Evolutionary conservation across 2,113 vertebrate genomes (phyloP).

Genomic region (Sinocyclocheilus maitianheensis): DNA sequence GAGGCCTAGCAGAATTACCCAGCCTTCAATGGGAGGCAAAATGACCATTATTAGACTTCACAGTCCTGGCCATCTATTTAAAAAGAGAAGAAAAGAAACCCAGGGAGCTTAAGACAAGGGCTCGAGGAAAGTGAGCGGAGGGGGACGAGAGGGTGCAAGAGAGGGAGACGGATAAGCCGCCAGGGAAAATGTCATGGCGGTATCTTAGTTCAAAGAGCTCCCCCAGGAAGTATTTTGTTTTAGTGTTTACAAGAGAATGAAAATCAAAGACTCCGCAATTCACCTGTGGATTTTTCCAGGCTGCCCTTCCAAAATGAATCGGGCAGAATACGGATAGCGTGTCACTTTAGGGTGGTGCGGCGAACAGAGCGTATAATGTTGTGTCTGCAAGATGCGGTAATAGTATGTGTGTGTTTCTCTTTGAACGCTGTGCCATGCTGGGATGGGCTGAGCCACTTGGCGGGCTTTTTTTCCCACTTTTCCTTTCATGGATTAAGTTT

Average conservation of each 20-base stretch:
- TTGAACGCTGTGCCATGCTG: slow-evolving; percentile 35
- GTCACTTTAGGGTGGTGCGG: neutral
- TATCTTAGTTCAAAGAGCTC: slow-evolving; percentile 21
- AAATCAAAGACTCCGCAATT: slow-evolving; percentile 16
- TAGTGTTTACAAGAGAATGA: slow-evolving; percentile 25
- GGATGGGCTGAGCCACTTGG: slow-evolving; percentile 26
- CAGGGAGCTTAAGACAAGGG: slow-evolving; percentile 37
- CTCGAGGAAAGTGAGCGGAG: slow-evolving; percentile 41
- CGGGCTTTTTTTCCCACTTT: slow-evolving; percentile 33
- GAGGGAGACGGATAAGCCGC: slow-evolving; percentile 15
- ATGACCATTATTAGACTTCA: slow-evolving; percentile 79
- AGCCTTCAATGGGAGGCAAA: slow-evolving; percentile 75
- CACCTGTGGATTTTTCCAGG: slow-evolving; percentile 22
- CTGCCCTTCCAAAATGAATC: neutral
- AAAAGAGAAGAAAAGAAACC: slow-evolving; percentile 64
- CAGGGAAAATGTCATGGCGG: slow-evolving; percentile 25
- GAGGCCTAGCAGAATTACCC: slow-evolving; percentile 79
- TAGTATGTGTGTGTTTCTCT: slow-evolving; percentile 40
- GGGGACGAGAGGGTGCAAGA: neutral
- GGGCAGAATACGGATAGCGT: neutral
- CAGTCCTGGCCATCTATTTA: slow-evolving; percentile 75
- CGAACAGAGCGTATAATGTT: slow-evolving; percentile 33
- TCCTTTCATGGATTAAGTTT: slow-evolving; percentile 42
- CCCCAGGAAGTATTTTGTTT: slow-evolving; percentile 24
- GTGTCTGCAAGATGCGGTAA: slow-evolving; percentile 33